Evolutionary conservation across 2,888 invertebrate species (phyloP), one percentile per base, ranked within the genome.

Genomic region (Hedychridium roseum): DNA sequence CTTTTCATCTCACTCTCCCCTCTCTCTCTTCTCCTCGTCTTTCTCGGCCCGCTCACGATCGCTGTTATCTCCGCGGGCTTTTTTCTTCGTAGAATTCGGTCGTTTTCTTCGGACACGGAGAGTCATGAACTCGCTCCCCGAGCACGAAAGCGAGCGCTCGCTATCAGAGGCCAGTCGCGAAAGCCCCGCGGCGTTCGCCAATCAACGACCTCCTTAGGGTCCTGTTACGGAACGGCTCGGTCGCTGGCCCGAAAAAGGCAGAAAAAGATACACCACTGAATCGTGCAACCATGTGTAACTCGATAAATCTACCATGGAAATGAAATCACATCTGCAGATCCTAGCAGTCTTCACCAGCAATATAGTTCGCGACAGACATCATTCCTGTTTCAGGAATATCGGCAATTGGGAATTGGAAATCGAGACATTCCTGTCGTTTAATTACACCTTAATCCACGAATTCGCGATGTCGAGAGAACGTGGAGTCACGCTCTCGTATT

Each of bases 41-140:
- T 55, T 58, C n/a, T n/a, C 51, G 52, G 47, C 56, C 53, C 53
- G 48, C 52, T 65, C 47, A 54, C 43, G 14, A 18, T 38, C 46
- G 47, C 56, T 62, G 48, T 64, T 64, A 64, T 57, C 60, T 57
- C 50, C 50, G 37, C 45, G 34, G 47, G 46, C 63, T 58, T 56
- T 61, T 68, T 46, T 47, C 46, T 50, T 16, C 5, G 9, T 35
- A 7, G 27, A 43, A 57, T 47, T 45, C 36, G 41, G 31, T 52
- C 35, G 18, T 42, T 12, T 15, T 34, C 12, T 12, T 47, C 39
- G 23, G 37, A 46, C 45, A 39, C 34, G 44, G 4, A 11, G 31
- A 31, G 4, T 11, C 5, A 23, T 21, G 32, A 43, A 43, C 46
- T 26, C 32, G 42, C 42, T 44, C 30, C 41, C 46, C 42, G 38